phyloP scores from a whole-genome alignment of 2,797 vertebrate genomes.

The Eupleurogrammus muticus region DNA sequence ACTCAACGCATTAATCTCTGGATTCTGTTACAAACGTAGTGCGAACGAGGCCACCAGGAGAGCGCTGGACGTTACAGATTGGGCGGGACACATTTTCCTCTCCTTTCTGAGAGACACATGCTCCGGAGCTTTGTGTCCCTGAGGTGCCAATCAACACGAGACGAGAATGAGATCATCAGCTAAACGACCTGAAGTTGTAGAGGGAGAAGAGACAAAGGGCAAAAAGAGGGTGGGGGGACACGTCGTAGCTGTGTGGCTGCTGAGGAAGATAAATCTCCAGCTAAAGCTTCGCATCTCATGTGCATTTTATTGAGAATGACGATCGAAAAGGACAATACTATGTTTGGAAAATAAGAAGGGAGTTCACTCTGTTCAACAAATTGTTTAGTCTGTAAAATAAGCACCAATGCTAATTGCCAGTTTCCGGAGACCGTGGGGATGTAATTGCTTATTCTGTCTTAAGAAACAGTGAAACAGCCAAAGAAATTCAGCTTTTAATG shows the following conservation, averaged over 20 bases:
- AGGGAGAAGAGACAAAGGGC: slow-evolving; percentile 6
- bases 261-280: slow-evolving; percentile 10
- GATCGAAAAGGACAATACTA: background rate
- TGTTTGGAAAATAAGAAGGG: background rate
- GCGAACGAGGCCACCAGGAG: background rate
- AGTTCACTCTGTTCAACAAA: background rate
- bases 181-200: slow-evolving; percentile 35
- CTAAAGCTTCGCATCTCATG: background rate
- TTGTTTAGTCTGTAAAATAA: slow-evolving; percentile 11
- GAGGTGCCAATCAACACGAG: slow-evolving; percentile 49
- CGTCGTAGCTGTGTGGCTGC: slow-evolving; percentile 6
- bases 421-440: background rate
- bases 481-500: background rate
- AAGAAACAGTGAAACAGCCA: background rate
- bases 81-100: background rate
- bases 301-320: background rate
- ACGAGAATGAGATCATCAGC: slow-evolving; percentile 62
- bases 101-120: slow-evolving; percentile 26
- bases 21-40: slow-evolving; percentile 18
- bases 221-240: slow-evolving; percentile 17
- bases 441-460: background rate
- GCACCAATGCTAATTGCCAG: background rate
- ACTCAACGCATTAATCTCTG: background rate
- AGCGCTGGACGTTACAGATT: slow-evolving; percentile 10
- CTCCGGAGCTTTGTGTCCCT: slow-evolving; percentile 34